Base-by-base conservation (phyloP, 2,797 vertebrate species). In the Darevskia nairensis region DNA sequence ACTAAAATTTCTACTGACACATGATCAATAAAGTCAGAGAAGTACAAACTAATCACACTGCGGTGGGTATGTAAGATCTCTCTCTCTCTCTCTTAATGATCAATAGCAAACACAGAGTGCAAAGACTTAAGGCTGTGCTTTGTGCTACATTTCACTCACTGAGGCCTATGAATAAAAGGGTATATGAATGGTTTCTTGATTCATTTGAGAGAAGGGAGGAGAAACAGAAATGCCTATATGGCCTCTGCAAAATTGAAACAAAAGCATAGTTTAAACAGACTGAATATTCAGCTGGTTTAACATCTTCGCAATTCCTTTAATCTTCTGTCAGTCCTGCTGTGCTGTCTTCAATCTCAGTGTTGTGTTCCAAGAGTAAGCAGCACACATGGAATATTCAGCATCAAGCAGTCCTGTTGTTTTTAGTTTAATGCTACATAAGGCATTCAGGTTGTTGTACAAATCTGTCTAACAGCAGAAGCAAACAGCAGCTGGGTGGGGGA, bases 1-100 rank as follows among this genome's bases (percentile, higher is more conserved):
- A 32, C 39, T 80, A 44, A 17, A 87, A 86, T 81, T 90, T 87
- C 86, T 91, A 80, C 75, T 88, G 64, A 69, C 6, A 8, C 69
- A 35, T 0, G 2, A 85, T 83, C 64, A 74, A 19, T 84, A 85
- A 88, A 3, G 9, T 86, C 35, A 87, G 19, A 17, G 59, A 76
- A 85, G 39, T 44, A 27, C 61, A 91, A 91, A 23, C 32, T 61
- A 75, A 50, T 50, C 46, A 2, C 21, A 19, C 68, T 1, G 35
- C 0, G 29, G 2, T 76, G 2, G 0, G 19, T n/a, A 0, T 69
- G 66, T 41, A 9, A 69, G 74, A 78, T 86, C 41, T 59, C 2
- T 44, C 7, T 77, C 71, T 44, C 35, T 44, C 35, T n/a, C 17
- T 35, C 1, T 66, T 29, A 29, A 72, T 80, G 50, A 83, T 86